A percentile compares a stretch with the other conserved stretches of the same genome.
These are phyloP conservation scores for Ceratotherium simum DNA, from an alignment of 2,113 vertebrate species.

Conservation along the genomic window DNA sequence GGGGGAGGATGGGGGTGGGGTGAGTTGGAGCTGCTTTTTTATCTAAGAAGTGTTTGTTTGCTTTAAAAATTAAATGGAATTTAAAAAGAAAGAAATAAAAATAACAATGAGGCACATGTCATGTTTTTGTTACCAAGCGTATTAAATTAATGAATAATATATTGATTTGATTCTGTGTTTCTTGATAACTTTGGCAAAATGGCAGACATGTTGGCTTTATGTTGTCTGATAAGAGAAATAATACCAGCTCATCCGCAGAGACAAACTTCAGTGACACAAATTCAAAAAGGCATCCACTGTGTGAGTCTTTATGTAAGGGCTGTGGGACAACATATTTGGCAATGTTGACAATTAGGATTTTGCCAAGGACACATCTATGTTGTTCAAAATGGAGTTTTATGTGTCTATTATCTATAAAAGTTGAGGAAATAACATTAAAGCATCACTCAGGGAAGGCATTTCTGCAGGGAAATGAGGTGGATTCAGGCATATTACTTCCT, in stretches of 20 bases:
- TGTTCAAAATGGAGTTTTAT: background rate
- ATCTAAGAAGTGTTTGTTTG: background rate
- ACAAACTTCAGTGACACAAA: background rate
- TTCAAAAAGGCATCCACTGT: background rate
- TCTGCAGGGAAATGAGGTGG: background rate
- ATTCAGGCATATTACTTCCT: background rate
- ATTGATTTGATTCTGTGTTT: background rate
- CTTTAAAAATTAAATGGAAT: slow-evolving; percentile 7
- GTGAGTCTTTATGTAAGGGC: background rate
- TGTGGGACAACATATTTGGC: background rate
- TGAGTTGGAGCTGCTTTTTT: background rate
- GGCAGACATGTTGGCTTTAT: background rate
- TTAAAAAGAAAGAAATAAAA: background rate
- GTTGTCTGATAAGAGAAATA: background rate
- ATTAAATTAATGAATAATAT: background rate
- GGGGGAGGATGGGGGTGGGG: accelerated
- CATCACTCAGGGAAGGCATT: background rate
- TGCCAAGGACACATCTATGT: background rate
- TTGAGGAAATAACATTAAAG: background rate
- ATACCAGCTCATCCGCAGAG: background rate
- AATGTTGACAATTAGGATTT: background rate
- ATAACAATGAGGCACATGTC: background rate
- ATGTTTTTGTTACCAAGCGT: background rate
- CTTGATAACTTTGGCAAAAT: background rate
- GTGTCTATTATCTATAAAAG: background rate